Percentiles rank a stretch among this genome's conserved stretches.
Conservation (phyloP, 2,888 invertebrate genomes). For the Tolmerus cingulatus region DNA sequence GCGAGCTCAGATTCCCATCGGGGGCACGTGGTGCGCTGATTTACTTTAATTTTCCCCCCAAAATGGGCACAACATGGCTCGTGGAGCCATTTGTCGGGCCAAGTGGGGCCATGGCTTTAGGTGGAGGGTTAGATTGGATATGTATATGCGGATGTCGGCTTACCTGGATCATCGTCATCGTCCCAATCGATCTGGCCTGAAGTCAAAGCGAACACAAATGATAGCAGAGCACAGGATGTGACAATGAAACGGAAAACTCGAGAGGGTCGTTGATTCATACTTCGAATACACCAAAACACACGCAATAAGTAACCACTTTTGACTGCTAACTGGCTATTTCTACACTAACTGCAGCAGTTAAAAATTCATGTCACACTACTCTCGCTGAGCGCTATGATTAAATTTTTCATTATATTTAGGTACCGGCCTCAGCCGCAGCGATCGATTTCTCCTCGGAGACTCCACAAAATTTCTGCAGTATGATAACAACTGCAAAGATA, state of each 20-base stretch:
- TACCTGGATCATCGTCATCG: slow-evolving; percentile 65
- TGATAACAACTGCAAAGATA: background rate
- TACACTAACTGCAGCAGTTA: background rate
- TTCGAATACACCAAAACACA: slow-evolving; percentile 21
- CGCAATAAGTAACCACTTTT: background rate
- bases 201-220: slow-evolving; percentile 58
- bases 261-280: slow-evolving; percentile 52
- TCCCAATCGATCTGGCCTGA: slow-evolving; percentile 65
- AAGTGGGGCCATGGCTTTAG: background rate
- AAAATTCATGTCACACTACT: slow-evolving; percentile 21
- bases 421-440: background rate
- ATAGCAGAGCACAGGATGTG: slow-evolving; percentile 56
- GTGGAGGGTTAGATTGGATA: background rate
- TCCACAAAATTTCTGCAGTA: background rate
- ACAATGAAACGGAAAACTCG: slow-evolving; percentile 53
- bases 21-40: background rate
- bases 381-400: background rate
- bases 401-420: background rate
- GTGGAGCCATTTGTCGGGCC: background rate
- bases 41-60: background rate
- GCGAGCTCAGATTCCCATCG: background rate
- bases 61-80: background rate
- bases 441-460: background rate
- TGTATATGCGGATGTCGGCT: slow-evolving; percentile 50
- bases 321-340: background rate